Percentiles rank a stretch among this genome's conserved stretches.
phyloP scores from a whole-genome alignment of 2,113 vertebrate species.

The Morone saxatilis region DNA sequence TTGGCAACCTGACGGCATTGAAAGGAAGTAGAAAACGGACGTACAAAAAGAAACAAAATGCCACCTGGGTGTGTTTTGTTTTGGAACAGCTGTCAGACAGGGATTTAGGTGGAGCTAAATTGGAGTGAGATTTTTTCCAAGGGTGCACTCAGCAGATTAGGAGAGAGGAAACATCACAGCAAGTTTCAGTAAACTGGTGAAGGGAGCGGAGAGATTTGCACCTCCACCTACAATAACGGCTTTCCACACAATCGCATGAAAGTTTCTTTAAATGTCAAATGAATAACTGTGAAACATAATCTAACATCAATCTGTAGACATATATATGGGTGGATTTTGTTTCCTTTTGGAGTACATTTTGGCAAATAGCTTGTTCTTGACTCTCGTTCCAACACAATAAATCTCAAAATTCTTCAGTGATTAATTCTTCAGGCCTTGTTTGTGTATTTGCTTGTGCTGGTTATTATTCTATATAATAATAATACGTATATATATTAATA shows the following conservation, averaged over 20 bases:
- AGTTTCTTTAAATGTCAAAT: constrained; percentile 39
- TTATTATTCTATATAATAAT: constrained; percentile 40
- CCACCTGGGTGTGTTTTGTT: constrained; percentile 44
- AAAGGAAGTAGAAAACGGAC: constrained; percentile 17
- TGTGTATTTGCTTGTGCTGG: constrained; percentile 34
- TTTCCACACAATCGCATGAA: constrained; percentile 12
- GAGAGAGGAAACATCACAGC: constrained; percentile 30
- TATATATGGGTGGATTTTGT: background rate
- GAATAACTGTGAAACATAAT: constrained; percentile 32
- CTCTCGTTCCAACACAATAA: constrained; percentile 21
- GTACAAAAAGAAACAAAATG: constrained; percentile 41
- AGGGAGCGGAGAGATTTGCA: constrained; percentile 18
- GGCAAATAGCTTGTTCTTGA: constrained; percentile 30
- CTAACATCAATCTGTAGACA: constrained; percentile 32
- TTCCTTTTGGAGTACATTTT: constrained; percentile 1
- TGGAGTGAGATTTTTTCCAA: constrained; percentile 46
- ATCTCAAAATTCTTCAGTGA: constrained; percentile 33
- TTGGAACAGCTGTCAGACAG: constrained; percentile 58
- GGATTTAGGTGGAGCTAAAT: constrained; percentile 65
- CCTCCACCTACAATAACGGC: constrained; percentile 26
- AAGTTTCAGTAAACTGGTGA: constrained; percentile 16
- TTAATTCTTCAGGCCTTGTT: constrained; percentile 33
- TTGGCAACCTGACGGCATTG: background rate
- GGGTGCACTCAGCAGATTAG: constrained; percentile 59
- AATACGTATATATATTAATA: too few relatives aligned